Evolutionary conservation across 2,888 invertebrate genomes (phyloP), one percentile per base, ranked within the genome.

Genomic region (Papilio protenor): DNA sequence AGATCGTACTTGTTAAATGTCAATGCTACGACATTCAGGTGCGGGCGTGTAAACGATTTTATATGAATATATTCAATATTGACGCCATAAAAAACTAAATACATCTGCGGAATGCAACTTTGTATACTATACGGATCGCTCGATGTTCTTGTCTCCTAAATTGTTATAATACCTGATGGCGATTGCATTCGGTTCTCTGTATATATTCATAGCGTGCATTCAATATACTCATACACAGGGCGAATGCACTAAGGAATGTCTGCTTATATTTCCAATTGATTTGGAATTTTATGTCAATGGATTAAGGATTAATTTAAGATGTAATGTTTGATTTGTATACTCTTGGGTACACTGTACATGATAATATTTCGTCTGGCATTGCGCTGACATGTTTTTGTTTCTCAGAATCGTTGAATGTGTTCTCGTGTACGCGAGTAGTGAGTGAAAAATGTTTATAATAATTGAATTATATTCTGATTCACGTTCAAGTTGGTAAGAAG

Each of bases 141-240:
- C 85, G 87, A 88, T 81, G 76, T 81, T 71, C 83, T 82, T 90
- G 91, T 90, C 91, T 87, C 89, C 84, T 92, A 91, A 91, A 91
- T 89, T 85, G 87, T 86, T 83, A 84, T 77, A 74, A 77, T 77
- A 71, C 70, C 70, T 77, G 74, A 74, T 76, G 76, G 59, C 47
- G 33, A 73, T 69, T 49, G 40, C 45, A 78, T 78, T 79, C 33
- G 33, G 76, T 80, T 76, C 75, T 75, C 72, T 18, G 23, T 49
- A 66, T 71, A 74, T 78, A 78, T 66, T 40, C 8, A 47, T 75
- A 77, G 66, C 73, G 27, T 73, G 33, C 33, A 71, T 75, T 77
- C 55, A 77, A 79, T 79, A 77, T 75, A 64, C 74, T 23, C 23
- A 47, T 70, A 75, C 70, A 74, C 40, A 73, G 75, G 61, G 72